Evolutionary conservation across 2,113 vertebrate genomes (phyloP), one percentile per base, ranked within the genome.

Genomic region (Bubo blakistoni): DNA sequence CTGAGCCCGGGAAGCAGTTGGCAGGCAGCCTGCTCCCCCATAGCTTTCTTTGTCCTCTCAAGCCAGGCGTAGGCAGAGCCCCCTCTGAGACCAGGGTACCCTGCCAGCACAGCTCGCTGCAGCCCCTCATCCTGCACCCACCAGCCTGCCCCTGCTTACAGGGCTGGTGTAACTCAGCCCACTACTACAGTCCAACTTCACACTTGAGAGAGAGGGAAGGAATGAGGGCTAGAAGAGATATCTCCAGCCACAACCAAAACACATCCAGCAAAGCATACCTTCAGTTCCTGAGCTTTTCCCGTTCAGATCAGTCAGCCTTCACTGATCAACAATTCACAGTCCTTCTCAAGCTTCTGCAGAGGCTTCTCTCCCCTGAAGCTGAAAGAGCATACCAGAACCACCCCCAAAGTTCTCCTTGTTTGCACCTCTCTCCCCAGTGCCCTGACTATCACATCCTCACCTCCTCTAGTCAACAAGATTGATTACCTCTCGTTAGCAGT

Each of bases 401-500:
- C 16, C 26, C 16, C 27, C 7, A 16, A 2, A 2, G 3, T 14
- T 7, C 81, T 42, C 42, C 36, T 16, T 34, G 1, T n/a, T 38
- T 4, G 0, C 11, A 34, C 5, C 14, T 13, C 11, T 30, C n/a
- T 49, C 13, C 34, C 15, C 22, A 34, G 1, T 0, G 0, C 38
- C 7, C 36, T 19, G 3, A 5, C 21, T 8, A 9, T 8, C 79
- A 54, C 5, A 30, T 20, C 2, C 24, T 17, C 38, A 4, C 16
- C 24, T 24, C 20, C 38, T 24, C 16, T 6, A 1, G 6, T 59
- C 25, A 63, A 3, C 0, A 0, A 26, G 12, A 11, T 59, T 61
- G 36, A 16, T 71, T 16, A 27, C 6, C 24, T 65, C 63, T 70
- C 0, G 0, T 55, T 74, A 55, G 2, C 25, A 47, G 6, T 6